A percentile compares a stretch with the other conserved stretches of the same genome.
Evolutionary conservation across 2,113 vertebrate species (phyloP).

Genomic region (Halichoerus grypus): DNA sequence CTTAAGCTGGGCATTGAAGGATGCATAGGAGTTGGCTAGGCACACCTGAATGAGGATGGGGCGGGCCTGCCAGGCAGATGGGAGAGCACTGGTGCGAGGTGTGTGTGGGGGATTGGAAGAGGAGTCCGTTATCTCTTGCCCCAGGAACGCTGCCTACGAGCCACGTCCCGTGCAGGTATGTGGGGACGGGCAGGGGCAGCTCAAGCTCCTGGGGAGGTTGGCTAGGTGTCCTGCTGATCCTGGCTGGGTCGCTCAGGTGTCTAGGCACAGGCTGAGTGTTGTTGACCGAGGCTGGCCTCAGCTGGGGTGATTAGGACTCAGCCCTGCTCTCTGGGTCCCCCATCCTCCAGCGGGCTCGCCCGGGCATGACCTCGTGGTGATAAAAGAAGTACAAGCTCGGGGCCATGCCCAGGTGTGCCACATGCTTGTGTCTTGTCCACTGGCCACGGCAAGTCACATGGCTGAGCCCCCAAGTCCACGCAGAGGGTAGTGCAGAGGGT

Average conservation of each 20-base stretch:
- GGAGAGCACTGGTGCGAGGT: background rate
- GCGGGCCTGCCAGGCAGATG: background rate
- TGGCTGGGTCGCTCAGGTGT: fast-evolving
- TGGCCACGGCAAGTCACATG: background rate
- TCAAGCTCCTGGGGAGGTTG: background rate
- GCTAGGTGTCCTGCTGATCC: fast-evolving
- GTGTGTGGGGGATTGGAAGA: background rate
- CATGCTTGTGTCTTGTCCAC: background rate
- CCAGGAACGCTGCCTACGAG: fast-evolving
- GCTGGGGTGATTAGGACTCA: fast-evolving
- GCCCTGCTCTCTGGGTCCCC: background rate
- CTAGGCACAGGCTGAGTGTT: fast-evolving
- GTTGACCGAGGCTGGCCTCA: background rate
- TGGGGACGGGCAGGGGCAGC: fast-evolving
- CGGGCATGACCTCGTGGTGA: background rate
- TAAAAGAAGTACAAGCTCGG: background rate
- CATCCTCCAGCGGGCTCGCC: background rate
- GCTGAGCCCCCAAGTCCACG: background rate
- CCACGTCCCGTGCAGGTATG: fast-evolving
- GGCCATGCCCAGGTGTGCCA: background rate
- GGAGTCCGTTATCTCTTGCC: background rate
- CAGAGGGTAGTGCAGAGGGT: background rate
- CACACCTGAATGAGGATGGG: background rate
- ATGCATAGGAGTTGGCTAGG: background rate
- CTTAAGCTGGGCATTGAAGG: background rate